A percentile compares a stretch with the other conserved stretches of the same genome.
Evolutionary conservation across 2,797 vertebrate species (phyloP).

Genomic region (Heterohyrax brucei): DNA sequence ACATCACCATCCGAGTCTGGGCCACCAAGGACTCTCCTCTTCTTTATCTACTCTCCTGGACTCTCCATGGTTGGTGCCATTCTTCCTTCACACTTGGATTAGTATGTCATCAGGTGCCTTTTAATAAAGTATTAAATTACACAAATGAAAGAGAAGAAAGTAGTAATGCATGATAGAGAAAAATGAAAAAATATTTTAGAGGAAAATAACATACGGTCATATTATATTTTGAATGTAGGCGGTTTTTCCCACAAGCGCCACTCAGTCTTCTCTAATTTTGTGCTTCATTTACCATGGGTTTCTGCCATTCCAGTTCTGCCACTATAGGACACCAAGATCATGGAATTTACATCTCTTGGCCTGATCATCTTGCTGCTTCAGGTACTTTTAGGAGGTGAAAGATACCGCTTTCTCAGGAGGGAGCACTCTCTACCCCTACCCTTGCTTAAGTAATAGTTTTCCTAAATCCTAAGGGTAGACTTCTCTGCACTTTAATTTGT

Average conservation of each 20-base stretch:
- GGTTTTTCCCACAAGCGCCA: neutral
- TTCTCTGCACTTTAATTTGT: slow-evolving; percentile 33
- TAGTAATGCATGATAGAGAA: neutral
- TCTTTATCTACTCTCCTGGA: neutral
- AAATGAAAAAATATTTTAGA: neutral
- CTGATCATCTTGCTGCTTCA: neutral
- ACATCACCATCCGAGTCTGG: neutral
- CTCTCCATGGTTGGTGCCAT: neutral
- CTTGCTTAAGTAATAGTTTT: neutral
- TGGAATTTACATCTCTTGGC: neutral
- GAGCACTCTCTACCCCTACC: neutral
- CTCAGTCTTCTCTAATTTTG: neutral
- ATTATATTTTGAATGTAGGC: neutral
- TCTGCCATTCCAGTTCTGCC: neutral
- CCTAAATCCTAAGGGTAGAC: slow-evolving; percentile 14
- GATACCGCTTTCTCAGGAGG: slow-evolving; percentile 29
- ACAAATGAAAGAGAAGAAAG: neutral
- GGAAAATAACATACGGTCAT: neutral
- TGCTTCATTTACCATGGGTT: neutral
- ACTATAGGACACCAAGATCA: neutral
- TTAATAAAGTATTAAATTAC: slow-evolving; percentile 5
- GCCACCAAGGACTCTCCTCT: slow-evolving; percentile 50
- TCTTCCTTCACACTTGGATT: slow-evolving; percentile 20
- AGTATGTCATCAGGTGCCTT: slow-evolving; percentile 69
- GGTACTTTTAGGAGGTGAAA: neutral